Evolutionary conservation across 1,140 invertebrate species (phyloP).

Genomic region (Dendrolimus punctatus): DNA sequence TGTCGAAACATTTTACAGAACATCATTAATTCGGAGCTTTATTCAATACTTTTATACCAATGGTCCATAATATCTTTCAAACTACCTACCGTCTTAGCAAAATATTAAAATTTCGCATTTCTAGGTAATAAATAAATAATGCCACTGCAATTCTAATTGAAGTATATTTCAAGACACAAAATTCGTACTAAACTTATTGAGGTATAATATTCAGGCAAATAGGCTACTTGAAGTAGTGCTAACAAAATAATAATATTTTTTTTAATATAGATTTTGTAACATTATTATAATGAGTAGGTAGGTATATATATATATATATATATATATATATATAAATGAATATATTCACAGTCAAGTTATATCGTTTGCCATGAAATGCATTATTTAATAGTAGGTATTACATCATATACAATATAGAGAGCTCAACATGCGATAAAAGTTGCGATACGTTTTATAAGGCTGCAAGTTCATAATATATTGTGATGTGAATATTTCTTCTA

Average conservation of each 20-base stretch:
- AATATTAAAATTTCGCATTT: neutral
- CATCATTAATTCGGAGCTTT: no score
- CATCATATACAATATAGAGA: conserved; percentile 30
- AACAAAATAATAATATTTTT: conserved; percentile 36
- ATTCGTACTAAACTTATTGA: conserved; percentile 64
- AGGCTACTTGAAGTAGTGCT: conserved; percentile 33
- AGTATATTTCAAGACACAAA: conserved; percentile 58
- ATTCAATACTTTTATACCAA: neutral
- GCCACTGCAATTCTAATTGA: conserved; percentile 42
- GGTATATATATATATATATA: conserved; percentile 26
- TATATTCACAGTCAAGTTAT: conserved; percentile 29
- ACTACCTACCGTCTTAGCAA: neutral
- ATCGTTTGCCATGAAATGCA: conserved; percentile 34
- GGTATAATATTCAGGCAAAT: conserved; percentile 60
- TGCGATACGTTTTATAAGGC: conserved; percentile 11
- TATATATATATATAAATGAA: conserved; percentile 14
- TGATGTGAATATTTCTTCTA: conserved; percentile 27
- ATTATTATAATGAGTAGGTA: conserved; percentile 27
- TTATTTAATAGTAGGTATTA: conserved; percentile 18
- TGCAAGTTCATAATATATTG: conserved; percentile 17
- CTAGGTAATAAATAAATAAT: conserved; percentile 42
- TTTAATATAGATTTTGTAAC: conserved; percentile 30
- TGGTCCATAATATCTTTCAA: neutral
- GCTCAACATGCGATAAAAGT: conserved; percentile 26
- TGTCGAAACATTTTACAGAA: no score